Conservation (phyloP, 2,888 invertebrate species). For the Oscheius sp. region DNA sequence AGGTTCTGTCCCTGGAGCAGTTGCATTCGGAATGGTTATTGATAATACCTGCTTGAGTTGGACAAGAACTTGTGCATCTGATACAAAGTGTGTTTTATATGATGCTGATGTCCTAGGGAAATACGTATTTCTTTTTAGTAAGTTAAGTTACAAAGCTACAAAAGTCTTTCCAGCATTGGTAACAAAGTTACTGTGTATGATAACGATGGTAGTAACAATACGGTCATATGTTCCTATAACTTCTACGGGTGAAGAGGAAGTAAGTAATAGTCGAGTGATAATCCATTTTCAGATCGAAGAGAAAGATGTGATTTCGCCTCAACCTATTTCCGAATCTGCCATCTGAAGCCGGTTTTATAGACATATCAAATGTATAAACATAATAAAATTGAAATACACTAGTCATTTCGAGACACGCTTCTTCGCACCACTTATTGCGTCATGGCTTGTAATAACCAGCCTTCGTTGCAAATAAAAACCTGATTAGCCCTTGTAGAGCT, state of each 20-base stretch:
- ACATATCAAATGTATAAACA: conserved; percentile 9
- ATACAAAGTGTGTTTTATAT: conserved; percentile 52
- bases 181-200: conserved; percentile 36
- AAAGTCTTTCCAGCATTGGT: conserved; percentile 35
- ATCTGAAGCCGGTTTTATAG: conserved; percentile 16
- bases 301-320: neutral
- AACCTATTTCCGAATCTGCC: conserved; percentile 14
- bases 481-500: conserved; percentile 13
- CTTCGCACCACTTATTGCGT: conserved; percentile 24
- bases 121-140: conserved; percentile 49
- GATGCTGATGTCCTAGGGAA: conserved; percentile 42
- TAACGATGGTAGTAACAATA: conserved; percentile 30
- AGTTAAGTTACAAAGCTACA: conserved; percentile 15
- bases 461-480: conserved; percentile 25
- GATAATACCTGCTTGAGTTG: conserved; percentile 49
- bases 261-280: too few relatives aligned
- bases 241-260: conserved; percentile 17
- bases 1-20: conserved; percentile 55
- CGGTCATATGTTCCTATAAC: conserved; percentile 21
- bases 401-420: conserved; percentile 20
- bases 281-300: neutral
- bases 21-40: conserved; percentile 49
- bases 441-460: conserved; percentile 29
- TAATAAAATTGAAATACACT: conserved; percentile 13
- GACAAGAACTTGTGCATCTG: conserved; percentile 43